Percentiles rank a stretch among this genome's conserved stretches.
Conservation (phyloP, 2,113 vertebrate species). For the Ellobius talpinus region DNA sequence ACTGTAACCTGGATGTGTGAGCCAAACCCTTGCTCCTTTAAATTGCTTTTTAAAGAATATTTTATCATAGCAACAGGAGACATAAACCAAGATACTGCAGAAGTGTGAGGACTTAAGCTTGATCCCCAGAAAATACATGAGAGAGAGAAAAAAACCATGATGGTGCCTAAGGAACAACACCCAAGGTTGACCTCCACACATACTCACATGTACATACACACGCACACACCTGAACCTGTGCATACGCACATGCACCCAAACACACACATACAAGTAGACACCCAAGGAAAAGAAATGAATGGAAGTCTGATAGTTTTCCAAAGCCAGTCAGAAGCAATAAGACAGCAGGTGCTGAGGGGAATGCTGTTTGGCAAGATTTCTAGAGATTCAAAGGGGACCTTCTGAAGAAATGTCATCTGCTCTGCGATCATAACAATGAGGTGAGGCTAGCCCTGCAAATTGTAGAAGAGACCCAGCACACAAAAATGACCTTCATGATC, state of each 20-base stretch:
- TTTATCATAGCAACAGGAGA: neutral
- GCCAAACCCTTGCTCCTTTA: neutral
- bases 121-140: neutral
- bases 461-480: neutral
- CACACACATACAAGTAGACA: neutral
- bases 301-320: neutral
- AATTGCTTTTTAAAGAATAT: neutral
- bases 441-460: neutral
- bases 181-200: neutral
- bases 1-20: neutral
- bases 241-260: neutral
- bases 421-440: neutral
- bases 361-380: neutral
- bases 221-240: neutral
- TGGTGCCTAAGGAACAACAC: neutral
- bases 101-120: neutral
- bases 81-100: neutral
- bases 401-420: neutral
- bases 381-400: neutral
- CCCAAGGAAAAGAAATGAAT: neutral
- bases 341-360: neutral
- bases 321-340: neutral
- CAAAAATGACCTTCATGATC: neutral
- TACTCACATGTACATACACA: neutral
- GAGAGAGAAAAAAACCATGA: too few relatives aligned